Base-by-base conservation (phyloP, 2,888 invertebrate genomes). In the Xestia ashworthii region DNA sequence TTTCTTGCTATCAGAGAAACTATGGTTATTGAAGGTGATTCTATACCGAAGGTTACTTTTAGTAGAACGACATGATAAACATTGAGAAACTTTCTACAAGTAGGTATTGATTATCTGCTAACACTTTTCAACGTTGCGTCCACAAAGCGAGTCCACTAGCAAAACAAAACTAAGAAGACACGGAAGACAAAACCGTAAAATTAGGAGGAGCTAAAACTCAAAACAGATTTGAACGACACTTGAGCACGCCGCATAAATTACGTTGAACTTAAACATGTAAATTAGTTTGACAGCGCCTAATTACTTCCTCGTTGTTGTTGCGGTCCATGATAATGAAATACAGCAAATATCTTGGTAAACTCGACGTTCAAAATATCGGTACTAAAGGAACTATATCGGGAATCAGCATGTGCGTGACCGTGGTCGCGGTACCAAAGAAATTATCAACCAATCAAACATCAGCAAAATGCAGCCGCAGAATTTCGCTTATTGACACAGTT, bases 191-290 rank as follows among this genome's bases (percentile, higher is more conserved):
- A 38, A 3, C 19, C n/a, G 19, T 77, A 78, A 32, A 60, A 67
- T 66, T n/a, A 60, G 6, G 0, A 6, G 8, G 19, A 50, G 25
- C 46, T 46, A n/a, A 64, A 53, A 55, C 0, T 48, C 65, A 48
- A 62, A 62, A 68, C 38, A 53, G 53, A 79, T 19, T 55, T 64
- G 50, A 22, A 46, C 25, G 53, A 41, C 38, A 53, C 53, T 64
- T 55, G 64, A 50, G 48, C 41, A 70, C n/a, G 19, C 46, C 64
- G 64, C 64, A 71, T 80, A 80, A 70, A 70, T 79, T 70, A 65
- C 19, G 5, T 32, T 65, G 11, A 80, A 80, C 32, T 71, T 65
- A 32, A 79, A 71, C 32, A 80, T 65, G 46, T 65, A 70, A 70
- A 65, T 79, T 79, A 48, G 12, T 79, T 55, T 65, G 41, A 48